Conservation (phyloP, 2,888 invertebrate species). For the Lasiommata megera region DNA sequence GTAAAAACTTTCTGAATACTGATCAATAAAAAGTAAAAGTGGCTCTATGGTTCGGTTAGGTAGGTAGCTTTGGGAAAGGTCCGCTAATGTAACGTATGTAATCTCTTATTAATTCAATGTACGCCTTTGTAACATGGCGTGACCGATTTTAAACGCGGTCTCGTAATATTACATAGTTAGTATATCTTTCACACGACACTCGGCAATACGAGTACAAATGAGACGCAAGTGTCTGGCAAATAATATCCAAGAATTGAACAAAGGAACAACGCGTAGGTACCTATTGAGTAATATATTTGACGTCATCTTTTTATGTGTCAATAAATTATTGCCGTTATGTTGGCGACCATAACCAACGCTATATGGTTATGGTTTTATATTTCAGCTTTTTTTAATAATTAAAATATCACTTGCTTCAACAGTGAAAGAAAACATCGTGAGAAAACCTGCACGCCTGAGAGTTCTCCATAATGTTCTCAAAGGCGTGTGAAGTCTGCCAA, state of each 20-base stretch:
- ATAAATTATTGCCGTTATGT: not conserved
- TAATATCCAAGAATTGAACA: not conserved
- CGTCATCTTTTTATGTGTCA: not conserved
- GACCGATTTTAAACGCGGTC: constrained; percentile 33
- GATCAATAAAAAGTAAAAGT: constrained; percentile 74
- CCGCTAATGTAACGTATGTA: constrained; percentile 53
- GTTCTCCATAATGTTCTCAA: no score
- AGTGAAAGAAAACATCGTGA: no score
- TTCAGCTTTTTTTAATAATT: no score
- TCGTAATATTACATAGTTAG: constrained; percentile 21
- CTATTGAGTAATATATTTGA: not conserved
- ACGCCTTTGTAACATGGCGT: constrained; percentile 21
- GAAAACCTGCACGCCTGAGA: no score
- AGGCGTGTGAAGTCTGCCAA: no score
- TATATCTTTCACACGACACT: not conserved
- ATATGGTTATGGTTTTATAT: no score
- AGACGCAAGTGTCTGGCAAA: not conserved
- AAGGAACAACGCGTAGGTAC: not conserved
- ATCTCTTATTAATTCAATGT: constrained; percentile 40
- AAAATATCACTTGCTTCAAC: no score
- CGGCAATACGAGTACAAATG: not conserved
- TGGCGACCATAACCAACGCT: no score
- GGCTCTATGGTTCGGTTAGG: constrained; percentile 14
- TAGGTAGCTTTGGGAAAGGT: constrained; percentile 41
- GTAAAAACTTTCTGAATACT: constrained; percentile 67